Conservation (phyloP, 92 coral and sea anemone genomes). For the Phenganax subtilis region DNA sequence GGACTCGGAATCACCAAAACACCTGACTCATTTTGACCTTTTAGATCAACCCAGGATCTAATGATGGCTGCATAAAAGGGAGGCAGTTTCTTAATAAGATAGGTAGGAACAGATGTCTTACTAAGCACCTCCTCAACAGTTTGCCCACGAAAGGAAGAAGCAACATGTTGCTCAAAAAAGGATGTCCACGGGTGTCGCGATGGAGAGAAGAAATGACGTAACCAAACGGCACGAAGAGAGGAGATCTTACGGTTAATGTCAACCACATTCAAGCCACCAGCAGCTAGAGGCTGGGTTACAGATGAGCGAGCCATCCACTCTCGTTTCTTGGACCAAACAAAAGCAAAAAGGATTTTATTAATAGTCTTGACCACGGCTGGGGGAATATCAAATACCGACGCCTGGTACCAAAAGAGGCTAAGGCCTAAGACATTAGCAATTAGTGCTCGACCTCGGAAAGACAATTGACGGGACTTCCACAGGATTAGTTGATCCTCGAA, state of each 20-base stretch:
- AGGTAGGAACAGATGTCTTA: background rate
- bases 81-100: background rate
- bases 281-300: background rate
- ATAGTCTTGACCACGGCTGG: background rate
- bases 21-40: background rate
- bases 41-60: constrained; percentile 3
- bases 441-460: constrained; percentile 42
- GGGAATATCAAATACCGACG: constrained; percentile 38
- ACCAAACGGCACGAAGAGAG: background rate
- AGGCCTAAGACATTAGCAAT: constrained; percentile 26
- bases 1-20: background rate
- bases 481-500: background rate
- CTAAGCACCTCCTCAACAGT: background rate
- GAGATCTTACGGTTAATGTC: background rate
- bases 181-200: background rate
- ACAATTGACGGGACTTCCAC: constrained; percentile 27
- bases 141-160: background rate
- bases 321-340: constrained; percentile 36
- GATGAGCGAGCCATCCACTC: constrained; percentile 1
- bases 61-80: constrained; percentile 12
- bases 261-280: constrained; percentile 13
- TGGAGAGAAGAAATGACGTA: background rate
- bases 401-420: constrained; percentile 46
- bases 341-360: background rate
- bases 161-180: background rate